Conservation (phyloP, 2,113 vertebrate genomes). For the Meleagris gallopavo region DNA sequence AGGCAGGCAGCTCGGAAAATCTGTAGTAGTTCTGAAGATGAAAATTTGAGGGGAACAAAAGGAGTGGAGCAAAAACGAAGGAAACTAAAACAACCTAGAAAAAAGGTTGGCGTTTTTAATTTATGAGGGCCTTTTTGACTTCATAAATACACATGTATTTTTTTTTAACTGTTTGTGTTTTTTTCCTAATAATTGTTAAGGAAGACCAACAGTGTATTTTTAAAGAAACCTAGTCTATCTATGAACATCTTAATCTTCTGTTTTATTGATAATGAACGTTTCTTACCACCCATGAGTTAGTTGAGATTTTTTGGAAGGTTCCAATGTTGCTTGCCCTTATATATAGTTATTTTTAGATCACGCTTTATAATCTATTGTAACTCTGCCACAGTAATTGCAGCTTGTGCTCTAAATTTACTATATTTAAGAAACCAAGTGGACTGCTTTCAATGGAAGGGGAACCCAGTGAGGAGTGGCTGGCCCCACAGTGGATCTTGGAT, state of each 20-base stretch:
- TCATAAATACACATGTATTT: neutral
- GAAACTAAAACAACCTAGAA: slow-evolving; percentile 89
- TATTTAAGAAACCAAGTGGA: slow-evolving; percentile 85
- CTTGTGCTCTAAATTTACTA: neutral
- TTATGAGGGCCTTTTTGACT: neutral
- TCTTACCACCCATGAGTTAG: neutral
- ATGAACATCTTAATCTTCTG: neutral
- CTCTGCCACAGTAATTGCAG: neutral
- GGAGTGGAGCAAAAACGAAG: slow-evolving; percentile 82
- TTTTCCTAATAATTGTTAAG: neutral
- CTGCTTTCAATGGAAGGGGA: slow-evolving; percentile 86
- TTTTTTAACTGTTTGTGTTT: neutral
- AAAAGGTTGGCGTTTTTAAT: slow-evolving; percentile 78
- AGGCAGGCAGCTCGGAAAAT: slow-evolving; percentile 86
- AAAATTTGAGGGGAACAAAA: slow-evolving; percentile 81
- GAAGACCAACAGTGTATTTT: neutral
- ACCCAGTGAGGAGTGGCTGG: slow-evolving; percentile 91
- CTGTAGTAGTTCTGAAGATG: slow-evolving; percentile 94
- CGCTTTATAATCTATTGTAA: neutral
- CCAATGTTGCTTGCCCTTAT: neutral
- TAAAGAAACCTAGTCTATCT: neutral
- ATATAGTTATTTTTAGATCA: neutral
- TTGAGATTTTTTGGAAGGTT: neutral
- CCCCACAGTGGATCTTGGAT: slow-evolving; percentile 94
- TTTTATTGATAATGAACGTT: neutral